These are phyloP conservation scores for Scarus forsteni DNA, from an alignment of 2,797 vertebrate genomes.

Conservation along the genomic window DNA sequence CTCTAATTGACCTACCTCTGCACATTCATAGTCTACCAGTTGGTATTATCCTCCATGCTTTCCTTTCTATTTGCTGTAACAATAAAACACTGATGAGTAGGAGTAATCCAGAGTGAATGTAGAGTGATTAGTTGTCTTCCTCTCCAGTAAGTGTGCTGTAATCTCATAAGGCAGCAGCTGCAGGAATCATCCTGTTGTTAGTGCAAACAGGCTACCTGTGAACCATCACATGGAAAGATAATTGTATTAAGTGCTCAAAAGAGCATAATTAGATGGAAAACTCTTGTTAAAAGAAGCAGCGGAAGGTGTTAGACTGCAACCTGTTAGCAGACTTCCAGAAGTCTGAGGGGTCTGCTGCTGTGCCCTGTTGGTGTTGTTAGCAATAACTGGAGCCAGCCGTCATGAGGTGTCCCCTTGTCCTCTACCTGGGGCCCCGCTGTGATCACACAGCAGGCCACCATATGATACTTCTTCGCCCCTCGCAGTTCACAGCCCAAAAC, in stretches of 20 bases:
- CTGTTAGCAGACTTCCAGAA: constrained; percentile 37
- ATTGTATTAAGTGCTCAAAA: constrained; percentile 14
- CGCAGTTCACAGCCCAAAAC: constrained; percentile 51
- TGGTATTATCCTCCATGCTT: too few species aligned
- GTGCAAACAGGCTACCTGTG: background rate
- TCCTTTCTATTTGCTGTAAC: too few species aligned
- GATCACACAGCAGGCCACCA: constrained; percentile 61
- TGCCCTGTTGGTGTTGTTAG: constrained; percentile 58
- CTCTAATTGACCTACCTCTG: too few species aligned
- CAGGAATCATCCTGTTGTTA: background rate
- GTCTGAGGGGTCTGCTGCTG: constrained; percentile 38
- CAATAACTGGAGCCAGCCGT: constrained; percentile 38
- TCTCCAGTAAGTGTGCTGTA: background rate
- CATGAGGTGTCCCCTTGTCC: constrained; percentile 64
- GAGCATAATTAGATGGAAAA: constrained; percentile 24
- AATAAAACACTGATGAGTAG: background rate
- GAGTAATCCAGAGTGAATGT: background rate
- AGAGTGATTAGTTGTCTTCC: background rate
- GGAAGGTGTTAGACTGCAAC: constrained; percentile 33
- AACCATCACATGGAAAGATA: constrained; percentile 1
- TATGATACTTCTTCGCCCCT: constrained; percentile 45
- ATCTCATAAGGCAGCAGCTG: background rate
- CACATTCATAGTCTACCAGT: too few species aligned
- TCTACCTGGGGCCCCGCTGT: constrained; percentile 66
- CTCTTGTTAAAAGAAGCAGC: constrained; percentile 18